A percentile compares a stretch with the other conserved stretches of the same genome.
Conservation (phyloP, 2,888 invertebrate species). For the Zootermopsis nevadensis region DNA sequence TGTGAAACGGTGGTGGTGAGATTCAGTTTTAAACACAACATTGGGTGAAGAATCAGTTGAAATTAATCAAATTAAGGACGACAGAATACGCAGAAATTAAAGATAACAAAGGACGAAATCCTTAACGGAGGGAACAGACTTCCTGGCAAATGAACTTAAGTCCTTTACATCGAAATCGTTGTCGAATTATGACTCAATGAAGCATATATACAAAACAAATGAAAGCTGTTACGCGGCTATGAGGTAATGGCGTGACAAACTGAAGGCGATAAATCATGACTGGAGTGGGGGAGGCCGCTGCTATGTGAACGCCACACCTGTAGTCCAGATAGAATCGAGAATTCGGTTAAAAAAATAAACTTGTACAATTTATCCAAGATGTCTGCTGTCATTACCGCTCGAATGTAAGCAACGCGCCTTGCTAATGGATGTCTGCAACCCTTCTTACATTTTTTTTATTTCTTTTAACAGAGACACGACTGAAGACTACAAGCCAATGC, state of each 20-base stretch:
- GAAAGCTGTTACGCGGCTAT: neutral
- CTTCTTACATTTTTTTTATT: neutral
- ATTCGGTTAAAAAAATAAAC: slow-evolving; percentile 8
- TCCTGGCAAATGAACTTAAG: neutral
- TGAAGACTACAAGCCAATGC: neutral
- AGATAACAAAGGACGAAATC: no score
- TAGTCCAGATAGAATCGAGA: neutral
- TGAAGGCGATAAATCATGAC: neutral
- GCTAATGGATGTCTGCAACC: neutral
- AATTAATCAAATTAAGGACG: no score
- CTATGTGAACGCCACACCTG: neutral
- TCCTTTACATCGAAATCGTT: neutral
- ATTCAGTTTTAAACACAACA: no score
- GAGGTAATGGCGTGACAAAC: slow-evolving; percentile 10
- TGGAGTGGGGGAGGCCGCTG: neutral
- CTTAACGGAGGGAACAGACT: no score
- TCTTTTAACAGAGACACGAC: neutral
- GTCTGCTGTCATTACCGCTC: neutral
- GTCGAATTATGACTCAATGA: neutral
- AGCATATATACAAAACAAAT: neutral
- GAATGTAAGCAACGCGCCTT: neutral
- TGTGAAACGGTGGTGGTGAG: no score
- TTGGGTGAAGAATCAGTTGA: no score
- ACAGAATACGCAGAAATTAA: no score
- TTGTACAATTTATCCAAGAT: neutral